Evolutionary conservation across 37 sponge, comb jelly and placozoan genomes (phyloP).

Genomic region (Diacarnus erythraeanus): DNA sequence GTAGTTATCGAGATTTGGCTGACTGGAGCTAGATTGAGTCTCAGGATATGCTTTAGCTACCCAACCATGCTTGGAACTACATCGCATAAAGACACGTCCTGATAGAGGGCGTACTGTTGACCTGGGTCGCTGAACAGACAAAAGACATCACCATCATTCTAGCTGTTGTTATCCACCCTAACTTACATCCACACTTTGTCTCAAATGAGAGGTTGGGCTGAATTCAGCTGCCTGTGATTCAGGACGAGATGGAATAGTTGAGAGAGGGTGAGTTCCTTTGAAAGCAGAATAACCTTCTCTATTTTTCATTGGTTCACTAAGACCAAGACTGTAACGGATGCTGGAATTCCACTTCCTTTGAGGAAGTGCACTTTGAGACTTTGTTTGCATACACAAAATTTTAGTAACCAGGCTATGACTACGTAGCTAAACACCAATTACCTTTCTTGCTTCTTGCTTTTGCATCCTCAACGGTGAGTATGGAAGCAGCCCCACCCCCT

Average conservation of each 20-base stretch:
- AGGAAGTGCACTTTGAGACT: neutral
- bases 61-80: conserved; percentile 60
- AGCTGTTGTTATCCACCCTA: neutral
- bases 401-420: neutral
- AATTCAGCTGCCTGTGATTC: neutral
- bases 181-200: neutral
- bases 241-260: neutral
- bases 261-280: neutral
- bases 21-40: neutral
- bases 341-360: conserved; percentile 2
- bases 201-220: neutral
- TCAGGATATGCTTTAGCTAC: conserved; percentile 47
- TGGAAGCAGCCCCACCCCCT: neutral
- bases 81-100: conserved; percentile 58
- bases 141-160: too few species aligned
- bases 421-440: neutral
- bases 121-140: conserved; percentile 47
- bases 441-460: neutral
- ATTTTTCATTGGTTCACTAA: neutral
- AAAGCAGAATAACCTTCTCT: neutral
- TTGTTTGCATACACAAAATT: neutral
- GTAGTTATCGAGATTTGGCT: conserved; percentile 2
- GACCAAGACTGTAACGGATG: neutral
- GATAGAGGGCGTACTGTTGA: conserved; percentile 73
- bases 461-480: neutral